Percentiles rank a stretch among this genome's conserved stretches.
These are phyloP conservation scores for Rhabdomys dilectus DNA, from an alignment of 2,113 vertebrate species.

Conservation along the genomic window DNA sequence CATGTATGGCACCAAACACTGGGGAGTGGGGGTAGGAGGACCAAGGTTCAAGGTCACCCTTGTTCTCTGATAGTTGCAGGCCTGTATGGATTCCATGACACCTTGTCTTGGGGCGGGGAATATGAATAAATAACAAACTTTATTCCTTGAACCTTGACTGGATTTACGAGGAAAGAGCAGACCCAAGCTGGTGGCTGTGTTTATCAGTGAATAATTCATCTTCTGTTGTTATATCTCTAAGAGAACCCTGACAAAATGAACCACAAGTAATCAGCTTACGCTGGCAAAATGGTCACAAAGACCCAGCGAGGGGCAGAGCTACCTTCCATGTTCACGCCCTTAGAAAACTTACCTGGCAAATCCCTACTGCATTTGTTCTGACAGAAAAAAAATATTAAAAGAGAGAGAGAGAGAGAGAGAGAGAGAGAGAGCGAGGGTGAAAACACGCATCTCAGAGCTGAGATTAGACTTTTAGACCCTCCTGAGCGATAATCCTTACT, in stretches of 20 bases:
- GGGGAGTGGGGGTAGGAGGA: not conserved
- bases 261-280: constrained; percentile 24
- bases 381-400: constrained; percentile 69
- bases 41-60: not conserved
- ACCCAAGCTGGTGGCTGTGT: not conserved
- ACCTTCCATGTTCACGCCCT: constrained; percentile 4
- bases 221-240: not conserved
- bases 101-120: not conserved
- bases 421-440: not conserved
- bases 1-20: not conserved
- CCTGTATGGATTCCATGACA: not conserved
- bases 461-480: constrained; percentile 81
- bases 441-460: constrained; percentile 57
- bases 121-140: not conserved
- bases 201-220: not conserved
- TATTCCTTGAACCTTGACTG: not conserved
- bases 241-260: constrained; percentile 33
- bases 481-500: constrained; percentile 79
- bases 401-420: not conserved
- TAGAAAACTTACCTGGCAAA: constrained; percentile 60
- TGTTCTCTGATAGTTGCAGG: not conserved
- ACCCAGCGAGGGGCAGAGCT: not conserved
- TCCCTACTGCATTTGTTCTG: constrained; percentile 62
- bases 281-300: constrained; percentile 18
- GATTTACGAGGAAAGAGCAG: not conserved